Conservation (phyloP, 1,140 invertebrate species). For the Callitettix versicolor region DNA sequence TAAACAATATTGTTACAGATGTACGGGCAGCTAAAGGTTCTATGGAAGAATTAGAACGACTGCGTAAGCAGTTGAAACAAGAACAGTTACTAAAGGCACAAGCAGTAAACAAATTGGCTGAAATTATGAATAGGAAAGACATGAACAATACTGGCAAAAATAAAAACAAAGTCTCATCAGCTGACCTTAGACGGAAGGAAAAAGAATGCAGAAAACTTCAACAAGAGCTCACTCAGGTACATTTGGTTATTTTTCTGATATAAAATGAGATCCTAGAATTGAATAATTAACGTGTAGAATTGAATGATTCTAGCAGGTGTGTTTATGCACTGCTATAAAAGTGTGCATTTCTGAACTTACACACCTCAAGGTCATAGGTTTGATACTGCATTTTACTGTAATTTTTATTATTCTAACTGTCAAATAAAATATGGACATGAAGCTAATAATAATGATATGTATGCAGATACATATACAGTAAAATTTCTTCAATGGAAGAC, state of each 20-base stretch:
- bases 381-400: too few species aligned
- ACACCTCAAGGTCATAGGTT: too few species aligned
- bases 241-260: neutral
- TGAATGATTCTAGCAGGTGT: too few species aligned
- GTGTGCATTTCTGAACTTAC: too few species aligned
- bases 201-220: slow-evolving; percentile 91
- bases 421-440: too few species aligned
- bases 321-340: too few species aligned
- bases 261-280: too few species aligned
- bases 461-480: too few species aligned
- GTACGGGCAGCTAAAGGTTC: slow-evolving; percentile 42
- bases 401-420: too few species aligned
- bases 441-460: too few species aligned
- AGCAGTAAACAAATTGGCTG: slow-evolving; percentile 92
- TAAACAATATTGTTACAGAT: slow-evolving; percentile 15
- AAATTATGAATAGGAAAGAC: slow-evolving; percentile 91
- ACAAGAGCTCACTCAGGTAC: slow-evolving; percentile 79
- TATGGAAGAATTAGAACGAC: slow-evolving; percentile 70
- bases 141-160: slow-evolving; percentile 50
- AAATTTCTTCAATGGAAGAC: too few species aligned
- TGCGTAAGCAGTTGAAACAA: slow-evolving; percentile 76
- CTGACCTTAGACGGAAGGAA: slow-evolving; percentile 79
- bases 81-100: slow-evolving; percentile 83
- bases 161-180: slow-evolving; percentile 63
- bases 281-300: too few species aligned